Evolutionary conservation across 2,888 invertebrate species (phyloP).

Genomic region (Trichogramma dendrolimi): DNA sequence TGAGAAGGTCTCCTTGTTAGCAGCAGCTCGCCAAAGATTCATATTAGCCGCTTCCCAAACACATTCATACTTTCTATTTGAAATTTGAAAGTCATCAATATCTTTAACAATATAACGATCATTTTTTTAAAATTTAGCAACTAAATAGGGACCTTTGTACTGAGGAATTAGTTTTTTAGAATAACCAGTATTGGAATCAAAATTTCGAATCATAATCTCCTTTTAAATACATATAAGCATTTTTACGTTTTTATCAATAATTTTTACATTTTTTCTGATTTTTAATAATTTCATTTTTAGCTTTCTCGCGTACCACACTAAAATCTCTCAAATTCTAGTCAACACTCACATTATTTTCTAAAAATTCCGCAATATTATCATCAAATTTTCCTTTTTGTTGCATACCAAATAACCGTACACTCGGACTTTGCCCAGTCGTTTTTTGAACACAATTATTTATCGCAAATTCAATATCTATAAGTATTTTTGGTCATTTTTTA

Average conservation of each 20-base stretch:
- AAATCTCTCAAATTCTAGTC: too few species aligned
- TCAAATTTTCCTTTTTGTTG: constrained; percentile 27
- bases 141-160: constrained; percentile 31
- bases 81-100: constrained; percentile 26
- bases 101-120: constrained; percentile 31
- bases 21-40: constrained; percentile 21
- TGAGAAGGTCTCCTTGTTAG: too few species aligned
- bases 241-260: constrained; percentile 30
- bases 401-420: constrained; percentile 36
- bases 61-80: constrained; percentile 23
- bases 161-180: constrained; percentile 30
- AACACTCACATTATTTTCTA: constrained; percentile 16
- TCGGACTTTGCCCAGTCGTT: constrained; percentile 35
- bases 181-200: constrained; percentile 25
- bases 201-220: constrained; percentile 29
- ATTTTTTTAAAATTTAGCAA: constrained; percentile 27
- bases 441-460: constrained; percentile 36
- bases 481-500: constrained; percentile 30
- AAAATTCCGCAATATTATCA: constrained; percentile 6
- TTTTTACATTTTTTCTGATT: too few species aligned
- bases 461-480: constrained; percentile 33
- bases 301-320: too few species aligned
- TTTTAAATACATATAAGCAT: constrained; percentile 14
- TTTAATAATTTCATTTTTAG: too few species aligned
- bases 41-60: constrained; percentile 31